Base-by-base conservation (phyloP, 2,113 vertebrate species). In the Antigone vipio region DNA sequence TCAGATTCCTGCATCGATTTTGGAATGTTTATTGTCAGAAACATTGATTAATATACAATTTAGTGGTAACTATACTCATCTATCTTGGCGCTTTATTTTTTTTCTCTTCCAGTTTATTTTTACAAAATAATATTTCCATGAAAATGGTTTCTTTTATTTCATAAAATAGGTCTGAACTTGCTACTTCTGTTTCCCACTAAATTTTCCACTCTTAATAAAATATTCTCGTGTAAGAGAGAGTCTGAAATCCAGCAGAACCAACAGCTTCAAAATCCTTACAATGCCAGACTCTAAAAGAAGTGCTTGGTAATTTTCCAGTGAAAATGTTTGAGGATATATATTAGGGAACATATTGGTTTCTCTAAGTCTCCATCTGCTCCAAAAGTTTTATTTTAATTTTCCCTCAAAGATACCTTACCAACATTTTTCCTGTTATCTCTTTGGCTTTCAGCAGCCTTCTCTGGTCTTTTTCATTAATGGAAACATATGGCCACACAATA, bases 391-490 rank as follows among this genome's bases (percentile, higher is more conserved):
- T 88, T 93, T 89, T 56, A 76, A 79, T 85, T 95, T 90, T 91
- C 29, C n/a, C 23, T 95, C 56, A 44, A 89, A 92, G 56, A 84
- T 67, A 74, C 26, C 26, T 81, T 72, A 92, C 47, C 26, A 87
- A 55, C 15, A 95, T 93, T 95, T 92, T 79, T 89, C 4, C 44
- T 91, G 60, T 91, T 97, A 95, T 96, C 94, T 92, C 23, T 89
- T 81, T 85, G 64, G 76, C 80, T 91, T 91, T 84, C 76, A 94
- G 35, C 69, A 91, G 34, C 9, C 30, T 89, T 81, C 64, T 89
- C 92, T 84, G 63, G 63, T 92, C 38, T 86, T 93, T 95, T 78
- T 89, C 80, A 85, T 68, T 89, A 91, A 78, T 58, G n/a, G 44
- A 95, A 95, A 95, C 89, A 86, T 84, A 86, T 81, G 86, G 68